Base-by-base conservation (phyloP, 2,797 vertebrate species). In the Enteromius viviparus region DNA sequence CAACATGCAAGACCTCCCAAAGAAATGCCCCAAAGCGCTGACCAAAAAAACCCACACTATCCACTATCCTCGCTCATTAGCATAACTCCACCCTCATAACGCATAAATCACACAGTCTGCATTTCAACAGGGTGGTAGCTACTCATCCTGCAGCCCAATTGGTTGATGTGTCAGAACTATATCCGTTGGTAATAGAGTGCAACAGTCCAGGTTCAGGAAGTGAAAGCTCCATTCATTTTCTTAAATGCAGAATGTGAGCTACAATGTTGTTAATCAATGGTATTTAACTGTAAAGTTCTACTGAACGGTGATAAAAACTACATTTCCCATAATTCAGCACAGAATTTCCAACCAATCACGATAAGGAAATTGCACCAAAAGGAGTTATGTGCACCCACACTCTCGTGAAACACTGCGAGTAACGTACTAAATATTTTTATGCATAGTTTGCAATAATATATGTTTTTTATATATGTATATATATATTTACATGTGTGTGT, bases 21-120 rank as follows among this genome's bases (percentile, higher is more conserved):
- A 79, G 81, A 93, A 92, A 89, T 89, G 86, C 82, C 78, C 81
- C 69, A 70, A 37, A 74, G 49, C 32, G 5, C 78, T 29, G 10
- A 84, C 77, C 81, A 89, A 89, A 87, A 84, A 85, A 87, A 84
- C 82, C 75, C 42, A 70, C 69, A 47, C 32, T 64, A 60, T 23
- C 82, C 71, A 72, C 76, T 88, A 51, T 82, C 79, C 84, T 78
- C 71, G 60, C 83, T 87, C 88, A 87, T 87, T 87, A 85, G 86
- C 86, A 85, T 87, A 89, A 85, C 78, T 69, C 78, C 88, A 82
- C 66, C 78, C 78, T 84, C 85, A 87, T 87, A 47, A 69, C 7
- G 26, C 85, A 85, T 78, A 62, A 45, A 78, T 80, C 84, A 84
- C 60, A 72, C 80, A 78, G 68, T 60, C 19, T 81, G 66, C 83